Evolutionary conservation across 2,888 invertebrate species (phyloP), one percentile per base, ranked within the genome.

Genomic region (Catocala fraxini): DNA sequence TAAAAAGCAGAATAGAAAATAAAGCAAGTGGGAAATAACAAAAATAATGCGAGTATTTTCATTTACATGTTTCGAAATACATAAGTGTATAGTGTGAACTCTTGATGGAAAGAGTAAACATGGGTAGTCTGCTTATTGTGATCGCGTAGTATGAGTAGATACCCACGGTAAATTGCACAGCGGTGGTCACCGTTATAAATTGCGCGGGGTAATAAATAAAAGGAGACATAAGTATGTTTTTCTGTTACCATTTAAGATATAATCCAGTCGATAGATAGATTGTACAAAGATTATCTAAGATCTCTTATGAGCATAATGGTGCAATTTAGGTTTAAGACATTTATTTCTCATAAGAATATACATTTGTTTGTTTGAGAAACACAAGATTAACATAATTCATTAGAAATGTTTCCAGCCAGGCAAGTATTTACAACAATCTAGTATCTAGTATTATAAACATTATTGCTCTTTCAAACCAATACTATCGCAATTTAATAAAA

Each of bases 101-200:
- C 6, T 45, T 35, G 6, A 43, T 34, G 45, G 4, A n/a, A 47
- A 15, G 45, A 45, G 46, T 35, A 11, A 54, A 54, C 11, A 54
- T 3, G 12, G 10, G 35, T 9, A 45, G 13, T 5, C n/a, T 15
- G 47, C 39, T 55, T n/a, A 6, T 55, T 47, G 25, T 55, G 45
- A 55, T 55, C 13, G 13, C 34, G 33, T 33, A 34, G 13, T 49
- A 49, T 43, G 56, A 34, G 51, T 11, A 39, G 11, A 25, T 56
- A 52, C 46, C 35, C 35, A 58, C 45, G 35, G 51, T 51, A 45
- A 58, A 58, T 58, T 58, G 25, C 35, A 45, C 34, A 35, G 57
- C 33, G 15, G 13, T 51, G 45, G 43, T 9, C 46, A 58, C 57
- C 57, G 57, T 58, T 58, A 58, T 35, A 51, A 51, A 42, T 45